Base-by-base conservation (phyloP, 2,797 vertebrate species). In the Neosilurus mollespiculum region DNA sequence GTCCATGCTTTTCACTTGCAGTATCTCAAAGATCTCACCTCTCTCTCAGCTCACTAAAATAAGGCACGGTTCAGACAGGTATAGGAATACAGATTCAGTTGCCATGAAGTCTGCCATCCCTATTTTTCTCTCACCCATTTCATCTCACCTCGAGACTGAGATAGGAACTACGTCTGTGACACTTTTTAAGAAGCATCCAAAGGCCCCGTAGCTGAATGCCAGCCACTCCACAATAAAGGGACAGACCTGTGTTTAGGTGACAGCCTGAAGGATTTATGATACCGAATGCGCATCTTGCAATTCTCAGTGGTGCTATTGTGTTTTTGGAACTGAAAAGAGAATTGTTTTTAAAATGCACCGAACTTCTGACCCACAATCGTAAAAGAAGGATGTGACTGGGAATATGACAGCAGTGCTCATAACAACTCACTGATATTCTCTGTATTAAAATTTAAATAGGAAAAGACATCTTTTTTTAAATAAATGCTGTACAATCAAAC, bases 361-460 rank as follows among this genome's bases (percentile, higher is more conserved):
- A 84, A 86, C 85, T 84, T 67, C 83, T 84, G 83, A 86, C 85
- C 83, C 58, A 79, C 54, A 9, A 62, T 53, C 71, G 73, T 81
- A 71, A 86, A 77, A 43, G 30, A 30, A 37, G 43, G 53, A 49
- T 72, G 65, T 58, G 59, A 56, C 49, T 54, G 26, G 53, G n/a
- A 56, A 80, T 67, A 58, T 30, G 43, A 30, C 16, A 22, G 20
- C 1, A n/a, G 30, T 12, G 26, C 53, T 22, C 5, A 59, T 22
- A 34, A 12, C 18, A 30, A 73, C 67, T 43, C 14, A 61, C 12
- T 82, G 43, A 61, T n/a, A 58, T 75, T 79, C 76, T 59, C 24
- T 24, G 16, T 37, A 51, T 61, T 78, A 77, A 20, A 69, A 59
- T 56, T 70, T 78, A 83, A 15, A 4, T 9, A 6, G 10, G 11